Percentiles rank a stretch among this genome's conserved stretches.
These are phyloP conservation scores for Tinea trinotella DNA, from an alignment of 2,888 invertebrate genomes.

Conservation along the genomic window DNA sequence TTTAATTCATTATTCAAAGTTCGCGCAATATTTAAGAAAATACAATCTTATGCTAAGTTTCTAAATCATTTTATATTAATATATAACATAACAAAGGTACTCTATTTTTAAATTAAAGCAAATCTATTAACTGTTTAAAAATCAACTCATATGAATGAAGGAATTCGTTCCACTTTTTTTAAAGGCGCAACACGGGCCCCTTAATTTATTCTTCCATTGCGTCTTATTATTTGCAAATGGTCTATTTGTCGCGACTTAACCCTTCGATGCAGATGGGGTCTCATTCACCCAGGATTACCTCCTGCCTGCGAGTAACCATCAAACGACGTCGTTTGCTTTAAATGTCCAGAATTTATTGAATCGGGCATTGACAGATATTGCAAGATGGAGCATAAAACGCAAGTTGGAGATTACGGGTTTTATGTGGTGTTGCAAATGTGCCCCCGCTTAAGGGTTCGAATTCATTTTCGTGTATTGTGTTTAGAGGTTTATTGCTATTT, in stretches of 20 bases:
- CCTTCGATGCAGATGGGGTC: conserved; percentile 20
- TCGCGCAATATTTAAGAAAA: too few relatives aligned
- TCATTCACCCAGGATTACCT: conserved; percentile 51
- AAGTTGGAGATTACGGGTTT: conserved; percentile 63
- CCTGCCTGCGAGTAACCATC: conserved; percentile 56
- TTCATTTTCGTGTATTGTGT: conserved; percentile 24
- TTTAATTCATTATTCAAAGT: too few relatives aligned
- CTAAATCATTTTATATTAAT: too few relatives aligned
- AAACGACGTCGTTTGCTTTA: conserved; percentile 64
- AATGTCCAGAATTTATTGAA: conserved; percentile 68
- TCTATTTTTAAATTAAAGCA: too few relatives aligned
- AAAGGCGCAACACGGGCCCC: conserved; percentile 27
- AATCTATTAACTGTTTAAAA: too few relatives aligned
- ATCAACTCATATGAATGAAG: too few relatives aligned
- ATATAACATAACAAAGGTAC: too few relatives aligned
- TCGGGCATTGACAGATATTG: conserved; percentile 71
- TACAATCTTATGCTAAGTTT: too few relatives aligned
- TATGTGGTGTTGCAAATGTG: conserved; percentile 63
- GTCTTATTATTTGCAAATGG: conserved; percentile 73
- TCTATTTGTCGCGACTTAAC: conserved; percentile 30
- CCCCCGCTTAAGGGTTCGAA: conserved; percentile 44
- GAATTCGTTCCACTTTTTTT: too few relatives aligned
- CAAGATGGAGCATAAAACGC: conserved; percentile 64
- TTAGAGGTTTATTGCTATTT: conserved; percentile 8
- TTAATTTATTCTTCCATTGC: conserved; percentile 72